A percentile compares a stretch with the other conserved stretches of the same genome.
Conservation (phyloP, 2,113 vertebrate species). For the Sinosuthora webbiana region DNA sequence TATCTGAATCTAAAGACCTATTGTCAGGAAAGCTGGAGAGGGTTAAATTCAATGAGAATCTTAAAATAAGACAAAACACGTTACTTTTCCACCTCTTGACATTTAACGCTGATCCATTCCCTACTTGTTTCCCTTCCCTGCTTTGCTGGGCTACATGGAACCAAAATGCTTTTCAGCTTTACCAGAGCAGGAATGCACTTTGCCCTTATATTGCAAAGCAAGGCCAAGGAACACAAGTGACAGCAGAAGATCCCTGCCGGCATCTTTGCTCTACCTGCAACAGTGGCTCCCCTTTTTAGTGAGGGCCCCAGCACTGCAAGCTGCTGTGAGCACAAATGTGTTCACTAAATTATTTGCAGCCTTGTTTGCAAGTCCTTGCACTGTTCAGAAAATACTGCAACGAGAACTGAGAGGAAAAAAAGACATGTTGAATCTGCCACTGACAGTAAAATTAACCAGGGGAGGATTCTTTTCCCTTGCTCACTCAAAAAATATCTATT, state of each 20-base stretch:
- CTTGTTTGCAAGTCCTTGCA: neutral
- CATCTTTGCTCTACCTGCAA: neutral
- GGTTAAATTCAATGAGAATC: neutral
- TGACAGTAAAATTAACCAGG: neutral
- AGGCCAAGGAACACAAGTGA: neutral
- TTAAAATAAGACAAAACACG: neutral
- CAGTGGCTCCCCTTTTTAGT: neutral
- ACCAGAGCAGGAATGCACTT: neutral
- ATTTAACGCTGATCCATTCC: neutral
- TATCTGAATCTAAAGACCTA: neutral
- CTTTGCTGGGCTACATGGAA: neutral
- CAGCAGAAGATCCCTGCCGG: fast-evolving
- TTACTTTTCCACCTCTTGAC: neutral
- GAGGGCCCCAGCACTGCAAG: neutral
- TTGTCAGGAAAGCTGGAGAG: neutral
- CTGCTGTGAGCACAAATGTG: neutral
- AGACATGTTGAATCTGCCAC: neutral
- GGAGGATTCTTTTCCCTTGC: neutral
- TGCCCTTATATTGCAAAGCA: neutral
- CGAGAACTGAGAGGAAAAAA: neutral
- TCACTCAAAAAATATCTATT: neutral
- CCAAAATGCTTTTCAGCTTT: neutral
- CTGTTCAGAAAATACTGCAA: neutral
- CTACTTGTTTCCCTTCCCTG: neutral
- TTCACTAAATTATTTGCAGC: neutral